phyloP scores from a whole-genome alignment of 92 coral and sea anemone genomes.

The Nematostella vectensis region DNA sequence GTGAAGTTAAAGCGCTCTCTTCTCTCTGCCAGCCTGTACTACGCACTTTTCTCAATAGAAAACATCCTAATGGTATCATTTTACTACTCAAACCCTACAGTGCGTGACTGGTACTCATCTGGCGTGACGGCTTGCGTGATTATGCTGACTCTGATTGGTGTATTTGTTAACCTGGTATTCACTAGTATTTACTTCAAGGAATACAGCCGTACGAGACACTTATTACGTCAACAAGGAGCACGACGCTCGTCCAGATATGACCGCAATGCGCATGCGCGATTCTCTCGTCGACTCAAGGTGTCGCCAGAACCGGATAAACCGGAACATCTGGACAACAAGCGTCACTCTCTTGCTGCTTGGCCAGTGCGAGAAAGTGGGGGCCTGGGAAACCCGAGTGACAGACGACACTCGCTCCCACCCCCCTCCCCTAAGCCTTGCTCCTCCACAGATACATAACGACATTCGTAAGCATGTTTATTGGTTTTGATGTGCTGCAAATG shows the following conservation, averaged over 20 bases:
- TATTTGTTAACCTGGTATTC: conserved; percentile 15
- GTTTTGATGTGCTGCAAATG: too few species aligned
- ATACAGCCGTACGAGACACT: conserved; percentile 18
- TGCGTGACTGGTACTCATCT: conserved; percentile 24
- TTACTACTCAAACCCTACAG: conserved; percentile 28
- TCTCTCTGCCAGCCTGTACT: conserved; percentile 39
- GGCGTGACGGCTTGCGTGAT: conserved; percentile 26
- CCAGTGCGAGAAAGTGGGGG: too few species aligned
- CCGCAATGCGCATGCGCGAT: conserved; percentile 24
- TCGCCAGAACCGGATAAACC: conserved; percentile 17
- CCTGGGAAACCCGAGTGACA: too few species aligned
- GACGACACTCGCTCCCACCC: too few species aligned
- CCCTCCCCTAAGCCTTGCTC: too few species aligned
- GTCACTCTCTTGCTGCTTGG: too few species aligned
- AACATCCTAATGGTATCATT: conserved; percentile 41
- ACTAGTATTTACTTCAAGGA: conserved; percentile 29
- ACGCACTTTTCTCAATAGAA: conserved; percentile 33
- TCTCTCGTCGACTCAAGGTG: conserved; percentile 24
- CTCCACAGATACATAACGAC: too few species aligned
- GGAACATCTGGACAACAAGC: conserved; percentile 12
- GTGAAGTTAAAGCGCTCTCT: conserved; percentile 48
- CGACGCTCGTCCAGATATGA: conserved; percentile 27
- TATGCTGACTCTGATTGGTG: conserved; percentile 23
- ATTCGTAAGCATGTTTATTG: too few species aligned
- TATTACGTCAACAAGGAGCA: conserved; percentile 20